Percentiles rank a stretch among this genome's conserved stretches.
These are phyloP conservation scores for Aphidius gifuensis DNA, from an alignment of 1,140 invertebrate genomes.

Conservation along the genomic window DNA sequence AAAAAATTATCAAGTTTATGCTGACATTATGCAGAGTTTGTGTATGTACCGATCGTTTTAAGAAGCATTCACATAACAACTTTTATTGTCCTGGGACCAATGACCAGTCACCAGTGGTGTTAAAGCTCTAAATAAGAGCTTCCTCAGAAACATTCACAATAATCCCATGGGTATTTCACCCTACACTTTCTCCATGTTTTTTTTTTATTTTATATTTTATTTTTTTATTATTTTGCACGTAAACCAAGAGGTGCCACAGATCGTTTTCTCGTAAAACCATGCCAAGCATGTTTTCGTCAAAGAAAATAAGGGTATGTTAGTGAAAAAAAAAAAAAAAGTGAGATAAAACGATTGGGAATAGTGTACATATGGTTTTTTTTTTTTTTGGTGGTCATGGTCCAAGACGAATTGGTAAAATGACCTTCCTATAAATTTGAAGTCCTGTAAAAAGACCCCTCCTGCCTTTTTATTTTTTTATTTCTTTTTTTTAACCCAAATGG, in stretches of 20 bases:
- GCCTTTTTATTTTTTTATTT: too few relatives aligned
- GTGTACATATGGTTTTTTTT: neutral
- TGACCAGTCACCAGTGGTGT: constrained; percentile 33
- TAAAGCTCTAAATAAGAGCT: constrained; percentile 47
- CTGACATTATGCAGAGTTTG: too few relatives aligned
- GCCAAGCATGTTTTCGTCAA: neutral
- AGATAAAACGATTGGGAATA: too few relatives aligned
- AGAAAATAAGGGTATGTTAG: neutral
- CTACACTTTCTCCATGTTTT: constrained; percentile 20
- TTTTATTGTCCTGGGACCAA: constrained; percentile 45
- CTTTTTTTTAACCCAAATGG: neutral
- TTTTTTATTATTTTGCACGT: neutral
- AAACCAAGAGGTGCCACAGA: neutral
- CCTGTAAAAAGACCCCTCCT: neutral
- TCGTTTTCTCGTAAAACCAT: neutral
- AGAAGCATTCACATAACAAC: constrained; percentile 38
- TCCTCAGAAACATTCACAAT: constrained; percentile 40
- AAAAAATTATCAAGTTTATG: too few relatives aligned
- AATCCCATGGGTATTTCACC: constrained; percentile 31
- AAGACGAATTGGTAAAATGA: neutral
- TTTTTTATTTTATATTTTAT: constrained; percentile 10
- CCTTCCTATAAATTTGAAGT: constrained; percentile 5
- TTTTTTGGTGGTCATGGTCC: neutral
- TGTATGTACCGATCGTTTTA: constrained; percentile 35
- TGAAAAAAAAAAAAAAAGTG: too few relatives aligned